A percentile compares a stretch with the other conserved stretches of the same genome.
phyloP scores from a whole-genome alignment of 2,888 invertebrate species.

The Philereme vetulata region DNA sequence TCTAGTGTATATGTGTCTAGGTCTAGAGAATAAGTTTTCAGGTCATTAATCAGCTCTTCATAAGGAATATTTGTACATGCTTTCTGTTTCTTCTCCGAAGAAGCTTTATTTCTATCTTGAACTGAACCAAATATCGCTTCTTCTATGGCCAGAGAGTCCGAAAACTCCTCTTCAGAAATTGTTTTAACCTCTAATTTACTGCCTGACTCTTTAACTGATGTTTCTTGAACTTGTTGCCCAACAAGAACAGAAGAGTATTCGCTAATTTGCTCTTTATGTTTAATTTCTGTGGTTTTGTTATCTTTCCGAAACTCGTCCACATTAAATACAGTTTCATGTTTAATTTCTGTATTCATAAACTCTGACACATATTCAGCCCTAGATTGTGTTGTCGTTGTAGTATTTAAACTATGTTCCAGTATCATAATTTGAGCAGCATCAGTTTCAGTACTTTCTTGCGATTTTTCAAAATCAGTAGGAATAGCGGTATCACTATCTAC shows the following conservation, averaged over 20 bases:
- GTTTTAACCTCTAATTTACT: constrained; percentile 13
- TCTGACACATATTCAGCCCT: constrained; percentile 20
- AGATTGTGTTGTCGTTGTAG: constrained; percentile 13
- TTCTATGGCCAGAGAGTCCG: constrained; percentile 60
- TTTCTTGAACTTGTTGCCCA: constrained; percentile 1
- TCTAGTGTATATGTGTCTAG: constrained; percentile 62
- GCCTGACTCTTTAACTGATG: not conserved
- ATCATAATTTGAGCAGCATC: constrained; percentile 1
- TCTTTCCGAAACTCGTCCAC: not conserved
- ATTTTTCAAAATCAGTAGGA: constrained; percentile 6
- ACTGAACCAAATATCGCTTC: constrained; percentile 86
- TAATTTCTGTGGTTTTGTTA: not conserved
- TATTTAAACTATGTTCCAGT: constrained; percentile 7
- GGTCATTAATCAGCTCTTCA: constrained; percentile 61
- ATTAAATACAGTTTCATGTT: constrained; percentile 2
- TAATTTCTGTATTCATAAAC: constrained; percentile 27
- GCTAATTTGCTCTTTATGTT: not conserved
- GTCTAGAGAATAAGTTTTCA: constrained; percentile 66
- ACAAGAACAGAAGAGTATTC: not conserved
- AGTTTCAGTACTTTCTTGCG: constrained; percentile 4
- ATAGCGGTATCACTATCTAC: constrained; percentile 8
- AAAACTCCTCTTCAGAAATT: constrained; percentile 47
- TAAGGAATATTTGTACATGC: constrained; percentile 56
- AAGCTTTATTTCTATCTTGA: constrained; percentile 74
- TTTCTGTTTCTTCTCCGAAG: constrained; percentile 39